These are phyloP conservation scores for Calidris pugnax DNA, from an alignment of 2,113 vertebrate species.

Conservation along the genomic window DNA sequence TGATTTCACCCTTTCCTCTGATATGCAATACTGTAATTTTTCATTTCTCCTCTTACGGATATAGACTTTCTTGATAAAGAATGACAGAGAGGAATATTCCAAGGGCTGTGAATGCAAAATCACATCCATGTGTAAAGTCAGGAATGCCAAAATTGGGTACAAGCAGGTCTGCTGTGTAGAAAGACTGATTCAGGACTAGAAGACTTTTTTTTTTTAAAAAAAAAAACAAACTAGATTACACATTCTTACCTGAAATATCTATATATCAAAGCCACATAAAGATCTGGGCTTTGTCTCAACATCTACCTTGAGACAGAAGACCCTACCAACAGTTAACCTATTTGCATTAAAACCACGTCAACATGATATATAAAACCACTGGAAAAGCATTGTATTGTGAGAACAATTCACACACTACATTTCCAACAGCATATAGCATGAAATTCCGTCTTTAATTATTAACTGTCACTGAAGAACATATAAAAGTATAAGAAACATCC, in stretches of 20 bases:
- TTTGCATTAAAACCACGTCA: neutral
- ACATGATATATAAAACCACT: neutral
- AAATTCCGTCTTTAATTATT: neutral
- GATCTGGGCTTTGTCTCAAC: neutral
- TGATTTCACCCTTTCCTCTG: neutral
- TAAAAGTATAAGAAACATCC: neutral
- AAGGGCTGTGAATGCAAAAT: neutral
- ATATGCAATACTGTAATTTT: neutral
- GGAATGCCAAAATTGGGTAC: neutral
- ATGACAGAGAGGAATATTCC: neutral
- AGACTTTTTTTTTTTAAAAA: neutral
- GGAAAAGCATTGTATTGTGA: neutral
- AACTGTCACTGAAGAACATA: neutral
- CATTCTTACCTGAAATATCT: neutral
- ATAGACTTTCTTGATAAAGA: neutral
- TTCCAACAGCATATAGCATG: neutral
- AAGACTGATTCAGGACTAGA: neutral
- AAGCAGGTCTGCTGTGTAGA: neutral
- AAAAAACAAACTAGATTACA: neutral
- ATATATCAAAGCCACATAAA: neutral
- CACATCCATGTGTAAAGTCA: neutral
- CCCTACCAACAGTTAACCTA: neutral
- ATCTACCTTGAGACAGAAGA: neutral
- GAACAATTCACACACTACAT: neutral
- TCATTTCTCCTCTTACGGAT: neutral